These are phyloP conservation scores for Tortrix viridana DNA, from an alignment of 2,888 invertebrate species.

Conservation along the genomic window DNA sequence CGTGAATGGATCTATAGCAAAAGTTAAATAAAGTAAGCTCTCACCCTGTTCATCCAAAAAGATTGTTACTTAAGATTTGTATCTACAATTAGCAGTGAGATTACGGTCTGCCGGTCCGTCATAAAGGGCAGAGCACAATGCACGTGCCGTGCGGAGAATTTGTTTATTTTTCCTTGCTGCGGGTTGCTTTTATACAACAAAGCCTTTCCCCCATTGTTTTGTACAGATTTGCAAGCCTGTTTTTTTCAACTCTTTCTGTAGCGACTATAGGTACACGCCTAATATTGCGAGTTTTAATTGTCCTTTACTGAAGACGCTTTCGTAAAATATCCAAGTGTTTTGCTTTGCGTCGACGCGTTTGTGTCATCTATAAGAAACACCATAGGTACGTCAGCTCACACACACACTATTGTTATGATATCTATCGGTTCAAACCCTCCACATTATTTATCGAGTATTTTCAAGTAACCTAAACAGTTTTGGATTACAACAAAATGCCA, in stretches of 20 bases:
- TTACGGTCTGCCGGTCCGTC: slow-evolving; percentile 24
- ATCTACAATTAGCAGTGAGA: slow-evolving; percentile 26
- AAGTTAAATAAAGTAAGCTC: no score
- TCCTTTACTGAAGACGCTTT: neutral
- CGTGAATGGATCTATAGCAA: no score
- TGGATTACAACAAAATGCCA: no score
- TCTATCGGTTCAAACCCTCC: no score
- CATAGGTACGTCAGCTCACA: no score
- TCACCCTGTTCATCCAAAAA: neutral
- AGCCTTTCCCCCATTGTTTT: slow-evolving; percentile 38
- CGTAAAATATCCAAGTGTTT: no score
- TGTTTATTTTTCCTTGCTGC: slow-evolving; percentile 51
- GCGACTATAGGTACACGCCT: neutral
- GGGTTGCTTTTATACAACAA: slow-evolving; percentile 41
- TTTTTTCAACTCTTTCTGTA: slow-evolving; percentile 23
- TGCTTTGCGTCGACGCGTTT: no score
- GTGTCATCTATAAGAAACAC: no score
- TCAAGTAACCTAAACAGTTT: no score
- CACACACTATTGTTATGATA: no score
- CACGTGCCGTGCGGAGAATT: slow-evolving; percentile 37
- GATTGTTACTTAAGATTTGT: slow-evolving; percentile 22
- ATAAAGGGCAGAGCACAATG: slow-evolving; percentile 33
- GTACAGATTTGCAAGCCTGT: slow-evolving; percentile 29
- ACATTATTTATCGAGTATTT: no score
- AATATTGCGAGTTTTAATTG: slow-evolving; percentile 2